A percentile compares a stretch with the other conserved stretches of the same genome.
Conservation (phyloP, 2,797 vertebrate species). For the Etheostoma perlongum region DNA sequence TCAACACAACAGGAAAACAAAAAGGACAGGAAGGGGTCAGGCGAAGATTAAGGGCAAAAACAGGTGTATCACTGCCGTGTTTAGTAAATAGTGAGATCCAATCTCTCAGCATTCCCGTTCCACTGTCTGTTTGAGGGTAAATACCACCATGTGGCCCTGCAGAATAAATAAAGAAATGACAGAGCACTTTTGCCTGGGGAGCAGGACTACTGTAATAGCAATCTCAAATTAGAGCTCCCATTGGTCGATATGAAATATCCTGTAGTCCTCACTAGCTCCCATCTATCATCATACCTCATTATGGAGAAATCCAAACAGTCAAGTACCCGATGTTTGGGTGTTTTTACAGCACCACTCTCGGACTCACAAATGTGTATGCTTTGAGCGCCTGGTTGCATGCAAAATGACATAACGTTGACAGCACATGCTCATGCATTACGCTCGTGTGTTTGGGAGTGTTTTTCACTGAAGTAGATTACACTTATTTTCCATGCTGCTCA, state of each 20-base stretch:
- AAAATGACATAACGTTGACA: constrained; percentile 77
- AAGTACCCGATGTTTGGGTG: constrained; percentile 61
- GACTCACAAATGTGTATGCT: constrained; percentile 70
- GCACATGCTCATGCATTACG: constrained; percentile 54
- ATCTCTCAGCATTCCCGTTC: constrained; percentile 58
- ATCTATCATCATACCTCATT: constrained; percentile 76
- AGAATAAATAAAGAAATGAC: constrained; percentile 69
- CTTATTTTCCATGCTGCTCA: constrained; percentile 78
- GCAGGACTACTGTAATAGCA: constrained; percentile 59
- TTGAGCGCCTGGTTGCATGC: constrained; percentile 71
- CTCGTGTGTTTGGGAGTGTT: constrained; percentile 59
- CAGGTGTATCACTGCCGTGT: constrained; percentile 73
- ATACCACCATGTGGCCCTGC: constrained; percentile 73
- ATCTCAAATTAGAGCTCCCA: constrained; percentile 30
- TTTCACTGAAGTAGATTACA: constrained; percentile 62
- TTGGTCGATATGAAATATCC: constrained; percentile 60
- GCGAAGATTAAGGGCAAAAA: constrained; percentile 59
- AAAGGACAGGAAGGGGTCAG: constrained; percentile 58
- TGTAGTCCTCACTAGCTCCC: constrained; percentile 23
- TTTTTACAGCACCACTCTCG: constrained; percentile 60
- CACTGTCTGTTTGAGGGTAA: constrained; percentile 75
- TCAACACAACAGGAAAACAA: constrained; percentile 48
- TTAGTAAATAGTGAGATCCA: constrained; percentile 72
- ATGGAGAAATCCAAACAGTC: constrained; percentile 78
- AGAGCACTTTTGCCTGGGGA: constrained; percentile 27